Conservation (phyloP, 2,888 invertebrate genomes). For the Agriotes lineatus region DNA sequence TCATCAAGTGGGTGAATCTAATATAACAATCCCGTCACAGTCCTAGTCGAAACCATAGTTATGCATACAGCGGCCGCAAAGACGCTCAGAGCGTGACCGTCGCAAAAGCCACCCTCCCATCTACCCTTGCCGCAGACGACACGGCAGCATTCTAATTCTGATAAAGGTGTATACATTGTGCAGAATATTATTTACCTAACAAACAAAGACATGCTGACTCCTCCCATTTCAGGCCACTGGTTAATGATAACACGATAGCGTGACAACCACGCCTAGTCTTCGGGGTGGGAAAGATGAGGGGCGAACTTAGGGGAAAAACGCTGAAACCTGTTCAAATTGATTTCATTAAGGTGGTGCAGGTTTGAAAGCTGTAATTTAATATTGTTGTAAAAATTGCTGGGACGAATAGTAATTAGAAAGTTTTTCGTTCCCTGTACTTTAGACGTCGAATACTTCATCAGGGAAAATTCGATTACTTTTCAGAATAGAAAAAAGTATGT, state of each 20-base stretch:
- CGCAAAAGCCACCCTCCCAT: slow-evolving; percentile 46
- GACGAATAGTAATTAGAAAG: neutral
- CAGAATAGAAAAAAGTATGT: too few species aligned
- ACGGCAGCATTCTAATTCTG: slow-evolving; percentile 63
- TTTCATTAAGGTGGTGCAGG: slow-evolving; percentile 36
- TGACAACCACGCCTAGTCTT: slow-evolving; percentile 55
- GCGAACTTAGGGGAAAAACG: slow-evolving; percentile 36
- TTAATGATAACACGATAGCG: slow-evolving; percentile 64
- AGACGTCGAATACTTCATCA: too few species aligned
- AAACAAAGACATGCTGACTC: slow-evolving; percentile 66
- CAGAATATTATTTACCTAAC: slow-evolving; percentile 81
- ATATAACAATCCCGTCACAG: slow-evolving; percentile 62
- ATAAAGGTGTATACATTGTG: slow-evolving; percentile 77
- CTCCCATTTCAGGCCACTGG: slow-evolving; percentile 65
- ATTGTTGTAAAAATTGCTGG: neutral
- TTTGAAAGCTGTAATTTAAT: slow-evolving; percentile 34
- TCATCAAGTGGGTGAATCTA: slow-evolving; percentile 63
- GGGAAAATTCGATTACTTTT: too few species aligned
- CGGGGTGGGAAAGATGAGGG: slow-evolving; percentile 47
- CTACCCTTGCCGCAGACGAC: slow-evolving; percentile 63
- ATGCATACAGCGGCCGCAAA: slow-evolving; percentile 62
- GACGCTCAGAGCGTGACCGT: slow-evolving; percentile 55
- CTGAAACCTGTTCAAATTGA: slow-evolving; percentile 34
- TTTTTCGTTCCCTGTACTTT: neutral
- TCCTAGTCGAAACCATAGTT: slow-evolving; percentile 65